Evolutionary conservation across 2,888 invertebrate genomes (phyloP).

Genomic region (Celastrina argiolus): DNA sequence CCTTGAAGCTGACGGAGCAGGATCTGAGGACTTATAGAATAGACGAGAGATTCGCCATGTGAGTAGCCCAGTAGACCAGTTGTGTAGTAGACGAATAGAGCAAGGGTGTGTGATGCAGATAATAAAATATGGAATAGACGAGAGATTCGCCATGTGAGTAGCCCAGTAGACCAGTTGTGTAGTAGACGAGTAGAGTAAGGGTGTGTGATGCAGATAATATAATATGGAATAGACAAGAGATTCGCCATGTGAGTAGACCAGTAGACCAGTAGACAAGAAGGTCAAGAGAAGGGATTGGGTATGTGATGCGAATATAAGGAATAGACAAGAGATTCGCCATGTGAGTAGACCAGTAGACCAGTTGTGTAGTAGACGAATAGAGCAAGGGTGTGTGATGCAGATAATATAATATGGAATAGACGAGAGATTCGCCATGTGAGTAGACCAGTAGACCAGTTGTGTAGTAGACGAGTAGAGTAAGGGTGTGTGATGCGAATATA

Average conservation of each 20-base stretch:
- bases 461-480: neutral
- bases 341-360: constrained; percentile 34
- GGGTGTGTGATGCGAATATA: no score
- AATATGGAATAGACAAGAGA: no score
- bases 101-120: neutral
- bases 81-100: neutral
- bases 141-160: constrained; percentile 39
- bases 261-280: neutral
- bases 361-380: neutral
- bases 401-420: no score
- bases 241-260: constrained; percentile 39
- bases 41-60: constrained; percentile 47
- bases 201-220: neutral
- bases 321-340: constrained; percentile 30
- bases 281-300: no score
- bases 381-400: no score
- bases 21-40: constrained; percentile 30
- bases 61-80: constrained; percentile 37
- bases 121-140: no score
- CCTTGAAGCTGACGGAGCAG: constrained; percentile 35
- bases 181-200: neutral
- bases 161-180: neutral
- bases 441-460: neutral
- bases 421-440: no score
- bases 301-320: no score